Evolutionary conservation across 1,140 invertebrate genomes (phyloP).

Genomic region (Pachypeltis micranthus): DNA sequence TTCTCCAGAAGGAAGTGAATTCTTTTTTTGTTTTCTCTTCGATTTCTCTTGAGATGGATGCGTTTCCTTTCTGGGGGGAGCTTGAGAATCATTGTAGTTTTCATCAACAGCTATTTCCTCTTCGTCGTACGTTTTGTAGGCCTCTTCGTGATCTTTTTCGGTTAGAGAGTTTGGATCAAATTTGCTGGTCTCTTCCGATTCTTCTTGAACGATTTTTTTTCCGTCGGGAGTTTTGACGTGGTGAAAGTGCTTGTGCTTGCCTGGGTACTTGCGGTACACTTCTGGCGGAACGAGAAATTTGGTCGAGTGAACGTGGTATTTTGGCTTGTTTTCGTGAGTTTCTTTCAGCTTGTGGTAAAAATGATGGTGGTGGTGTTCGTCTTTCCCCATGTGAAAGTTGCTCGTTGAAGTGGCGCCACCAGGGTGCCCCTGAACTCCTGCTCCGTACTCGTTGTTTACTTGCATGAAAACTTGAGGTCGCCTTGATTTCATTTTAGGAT

Average conservation of each 20-base stretch:
- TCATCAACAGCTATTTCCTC: not conserved
- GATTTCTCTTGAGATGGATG: too few species aligned
- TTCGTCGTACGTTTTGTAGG: conserved; percentile 15
- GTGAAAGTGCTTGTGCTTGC: conserved; percentile 17
- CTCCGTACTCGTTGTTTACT: not conserved
- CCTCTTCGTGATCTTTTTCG: conserved; percentile 15
- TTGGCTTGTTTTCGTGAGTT: conserved; percentile 6
- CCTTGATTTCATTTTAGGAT: conserved; percentile 1
- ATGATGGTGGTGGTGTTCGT: conserved; percentile 18
- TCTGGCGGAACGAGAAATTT: conserved; percentile 3
- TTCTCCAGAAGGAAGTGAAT: not conserved
- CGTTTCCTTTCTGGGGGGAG: not conserved
- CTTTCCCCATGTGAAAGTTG: not conserved
- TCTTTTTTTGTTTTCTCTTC: too few species aligned
- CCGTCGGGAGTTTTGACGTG: conserved; percentile 14
- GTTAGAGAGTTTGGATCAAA: conserved; percentile 7
- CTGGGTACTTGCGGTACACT: not conserved
- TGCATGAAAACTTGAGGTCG: not conserved
- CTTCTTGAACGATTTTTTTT: not conserved
- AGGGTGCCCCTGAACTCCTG: not conserved
- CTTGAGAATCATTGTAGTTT: not conserved
- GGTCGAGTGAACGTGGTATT: not conserved
- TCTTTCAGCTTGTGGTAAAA: conserved; percentile 15
- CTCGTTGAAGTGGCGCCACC: not conserved
- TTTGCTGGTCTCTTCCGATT: conserved; percentile 2